Conservation (phyloP, 2,888 invertebrate genomes). For the Harpagoxenus sublaevis region DNA sequence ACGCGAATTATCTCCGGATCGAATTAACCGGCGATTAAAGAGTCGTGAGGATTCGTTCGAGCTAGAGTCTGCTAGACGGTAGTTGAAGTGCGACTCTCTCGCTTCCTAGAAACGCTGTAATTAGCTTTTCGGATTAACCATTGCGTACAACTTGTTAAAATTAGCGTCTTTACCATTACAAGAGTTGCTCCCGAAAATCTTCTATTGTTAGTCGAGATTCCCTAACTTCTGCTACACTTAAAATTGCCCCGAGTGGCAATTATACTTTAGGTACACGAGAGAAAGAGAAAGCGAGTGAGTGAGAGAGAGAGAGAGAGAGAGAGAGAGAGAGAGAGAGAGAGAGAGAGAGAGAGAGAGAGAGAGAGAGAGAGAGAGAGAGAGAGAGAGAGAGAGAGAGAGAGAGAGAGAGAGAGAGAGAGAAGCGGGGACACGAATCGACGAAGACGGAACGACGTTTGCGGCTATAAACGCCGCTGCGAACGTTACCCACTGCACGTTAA, state of each 20-base stretch:
- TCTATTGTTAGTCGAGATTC: background rate
- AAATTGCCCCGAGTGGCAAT: slow-evolving; percentile 27
- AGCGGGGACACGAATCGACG: slow-evolving; percentile 14
- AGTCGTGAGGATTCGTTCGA: background rate
- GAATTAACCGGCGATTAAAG: slow-evolving; percentile 32
- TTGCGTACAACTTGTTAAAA: slow-evolving; percentile 17
- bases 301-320: too few species aligned
- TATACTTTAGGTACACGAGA: slow-evolving; percentile 16
- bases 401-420: background rate
- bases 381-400: too few species aligned
- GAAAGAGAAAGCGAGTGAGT: background rate
- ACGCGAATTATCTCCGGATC: slow-evolving; percentile 12
- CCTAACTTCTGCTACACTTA: slow-evolving; percentile 10
- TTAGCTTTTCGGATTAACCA: slow-evolving; percentile 31
- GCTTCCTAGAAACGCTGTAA: slow-evolving; percentile 1
- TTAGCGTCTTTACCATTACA: background rate
- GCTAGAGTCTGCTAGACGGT: too few species aligned
- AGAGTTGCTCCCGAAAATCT: background rate
- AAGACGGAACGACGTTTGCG: slow-evolving; percentile 11
- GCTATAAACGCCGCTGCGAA: slow-evolving; percentile 12
- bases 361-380: background rate
- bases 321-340: too few species aligned
- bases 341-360: too few species aligned
- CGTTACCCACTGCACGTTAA: slow-evolving; percentile 22
- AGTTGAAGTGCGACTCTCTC: background rate